These are phyloP conservation scores for Nothobranchius furzeri DNA, from an alignment of 2,113 vertebrate species.

Conservation along the genomic window DNA sequence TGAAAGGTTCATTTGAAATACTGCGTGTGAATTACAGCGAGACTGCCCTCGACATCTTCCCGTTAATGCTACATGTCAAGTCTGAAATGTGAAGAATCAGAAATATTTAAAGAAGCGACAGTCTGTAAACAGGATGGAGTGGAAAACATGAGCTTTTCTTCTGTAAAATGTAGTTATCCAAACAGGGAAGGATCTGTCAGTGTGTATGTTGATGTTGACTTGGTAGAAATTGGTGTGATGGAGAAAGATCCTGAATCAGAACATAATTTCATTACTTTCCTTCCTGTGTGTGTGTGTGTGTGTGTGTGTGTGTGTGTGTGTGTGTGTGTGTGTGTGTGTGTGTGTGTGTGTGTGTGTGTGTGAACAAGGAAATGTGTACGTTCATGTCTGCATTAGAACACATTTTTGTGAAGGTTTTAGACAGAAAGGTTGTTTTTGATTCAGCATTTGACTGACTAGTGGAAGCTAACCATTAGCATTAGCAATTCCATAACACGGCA, in stretches of 20 bases:
- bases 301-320: too few species aligned
- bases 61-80: conserved; percentile 33
- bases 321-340: too few species aligned
- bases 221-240: conserved; percentile 6
- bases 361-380: too few species aligned
- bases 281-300: too few species aligned
- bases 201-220: not conserved
- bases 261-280: too few species aligned
- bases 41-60: conserved; percentile 59
- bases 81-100: conserved; percentile 32
- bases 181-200: not conserved
- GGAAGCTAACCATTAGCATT: too few species aligned
- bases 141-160: conserved; percentile 27
- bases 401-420: too few species aligned
- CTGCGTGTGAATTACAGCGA: conserved; percentile 53
- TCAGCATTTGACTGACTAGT: too few species aligned
- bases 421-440: too few species aligned
- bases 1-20: conserved; percentile 62
- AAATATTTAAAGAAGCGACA: conserved; percentile 28
- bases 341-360: too few species aligned
- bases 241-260: not conserved
- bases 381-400: too few species aligned
- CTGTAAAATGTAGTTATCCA: conserved; percentile 17
- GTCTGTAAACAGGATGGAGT: conserved; percentile 21
- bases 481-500: too few species aligned